phyloP scores from a whole-genome alignment of 1,140 invertebrate species.

The Anastrepha obliqua region DNA sequence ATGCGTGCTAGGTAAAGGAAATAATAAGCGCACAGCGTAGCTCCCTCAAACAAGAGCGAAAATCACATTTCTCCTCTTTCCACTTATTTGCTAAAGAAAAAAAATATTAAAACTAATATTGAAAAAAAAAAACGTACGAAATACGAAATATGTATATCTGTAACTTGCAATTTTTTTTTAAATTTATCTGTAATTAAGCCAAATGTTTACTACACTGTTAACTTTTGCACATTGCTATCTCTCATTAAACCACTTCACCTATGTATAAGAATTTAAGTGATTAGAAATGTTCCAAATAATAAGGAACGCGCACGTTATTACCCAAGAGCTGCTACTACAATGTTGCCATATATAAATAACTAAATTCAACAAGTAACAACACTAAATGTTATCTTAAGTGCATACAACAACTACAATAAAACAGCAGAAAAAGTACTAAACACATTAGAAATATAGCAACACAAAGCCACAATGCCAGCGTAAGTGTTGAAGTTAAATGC shows the following conservation, averaged over 20 bases:
- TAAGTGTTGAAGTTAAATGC: background rate
- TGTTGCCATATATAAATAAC: conserved; percentile 3
- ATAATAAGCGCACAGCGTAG: no score
- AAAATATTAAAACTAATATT: no score
- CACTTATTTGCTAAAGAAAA: no score
- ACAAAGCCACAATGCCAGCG: background rate
- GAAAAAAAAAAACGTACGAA: no score
- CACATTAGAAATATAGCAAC: background rate
- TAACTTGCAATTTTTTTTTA: no score
- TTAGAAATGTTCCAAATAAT: background rate
- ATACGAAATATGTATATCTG: no score
- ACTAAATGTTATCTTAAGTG: conserved; percentile 30
- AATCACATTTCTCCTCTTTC: no score
- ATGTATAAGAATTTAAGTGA: background rate
- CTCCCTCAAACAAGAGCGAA: no score
- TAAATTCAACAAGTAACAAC: background rate
- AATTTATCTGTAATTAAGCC: background rate
- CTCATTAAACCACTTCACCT: background rate
- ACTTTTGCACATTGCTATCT: no score
- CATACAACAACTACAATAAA: background rate
- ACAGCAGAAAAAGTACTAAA: background rate
- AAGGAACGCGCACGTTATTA: background rate
- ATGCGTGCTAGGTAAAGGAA: no score
- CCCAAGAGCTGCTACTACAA: background rate
- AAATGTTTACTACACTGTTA: background rate